Evolutionary conservation across 1,140 invertebrate genomes (phyloP).

Genomic region (Brachionus calyciflorus): DNA sequence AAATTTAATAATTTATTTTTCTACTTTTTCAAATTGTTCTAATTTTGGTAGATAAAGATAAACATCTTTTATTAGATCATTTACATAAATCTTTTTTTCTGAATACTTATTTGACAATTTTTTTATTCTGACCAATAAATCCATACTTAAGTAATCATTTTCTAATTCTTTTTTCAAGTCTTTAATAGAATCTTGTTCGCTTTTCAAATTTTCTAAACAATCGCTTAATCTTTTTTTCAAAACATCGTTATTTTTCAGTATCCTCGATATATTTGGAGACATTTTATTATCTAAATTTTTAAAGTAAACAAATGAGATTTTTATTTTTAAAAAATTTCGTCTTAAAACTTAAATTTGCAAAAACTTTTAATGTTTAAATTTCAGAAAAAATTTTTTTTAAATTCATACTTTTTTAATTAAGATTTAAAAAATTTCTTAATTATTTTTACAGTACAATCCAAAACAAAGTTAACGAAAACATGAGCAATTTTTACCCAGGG

Average conservation of each 20-base stretch:
- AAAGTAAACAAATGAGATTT: background rate
- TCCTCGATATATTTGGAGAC: background rate
- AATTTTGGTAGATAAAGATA: slow-evolving; percentile 1
- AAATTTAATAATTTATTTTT: background rate
- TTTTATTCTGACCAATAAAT: slow-evolving; percentile 8
- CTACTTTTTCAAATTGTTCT: background rate
- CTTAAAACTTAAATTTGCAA: too few relatives aligned
- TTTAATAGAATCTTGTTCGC: background rate
- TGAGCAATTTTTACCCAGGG: too few relatives aligned
- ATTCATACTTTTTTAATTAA: too few relatives aligned
- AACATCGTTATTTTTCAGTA: background rate
- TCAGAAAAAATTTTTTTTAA: too few relatives aligned
- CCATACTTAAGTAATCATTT: slow-evolving; percentile 5
- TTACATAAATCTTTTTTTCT: slow-evolving; percentile 13
- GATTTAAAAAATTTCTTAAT: too few relatives aligned
- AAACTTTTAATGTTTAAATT: too few relatives aligned
- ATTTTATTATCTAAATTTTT: background rate
- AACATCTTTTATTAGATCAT: background rate
- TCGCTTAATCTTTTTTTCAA: background rate
- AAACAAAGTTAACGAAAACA: too few relatives aligned
- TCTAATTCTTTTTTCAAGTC: background rate
- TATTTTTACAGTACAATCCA: too few relatives aligned
- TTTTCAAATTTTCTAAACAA: background rate
- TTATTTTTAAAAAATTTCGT: too few relatives aligned
- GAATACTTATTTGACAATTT: background rate